Evolutionary conservation across 1,140 invertebrate species (phyloP).

Genomic region (Sycobia sp.): DNA sequence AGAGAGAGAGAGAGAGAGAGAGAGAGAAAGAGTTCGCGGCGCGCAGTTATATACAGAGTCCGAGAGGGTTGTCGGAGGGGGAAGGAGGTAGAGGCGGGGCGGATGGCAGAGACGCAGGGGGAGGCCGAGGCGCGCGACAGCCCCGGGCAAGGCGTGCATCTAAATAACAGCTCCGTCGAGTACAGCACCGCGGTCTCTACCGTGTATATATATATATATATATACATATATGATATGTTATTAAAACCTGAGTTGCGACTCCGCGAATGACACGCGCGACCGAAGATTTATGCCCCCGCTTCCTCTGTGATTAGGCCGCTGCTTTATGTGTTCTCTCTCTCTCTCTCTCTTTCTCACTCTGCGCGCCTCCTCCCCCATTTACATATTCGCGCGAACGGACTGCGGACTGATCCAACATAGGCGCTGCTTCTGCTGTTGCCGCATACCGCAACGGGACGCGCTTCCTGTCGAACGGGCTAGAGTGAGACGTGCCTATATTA

Average conservation of each 20-base stretch:
- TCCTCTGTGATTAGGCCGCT: slow-evolving; percentile 49
- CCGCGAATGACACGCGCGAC: slow-evolving; percentile 47
- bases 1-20: no score
- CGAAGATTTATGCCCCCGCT: slow-evolving; percentile 45
- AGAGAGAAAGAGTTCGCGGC: no score
- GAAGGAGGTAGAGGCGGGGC: neutral
- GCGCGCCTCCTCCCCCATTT: slow-evolving; percentile 2
- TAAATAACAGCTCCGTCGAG: slow-evolving; percentile 50
- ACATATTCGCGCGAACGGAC: slow-evolving; percentile 25
- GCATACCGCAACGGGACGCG: no score
- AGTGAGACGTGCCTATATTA: no score
- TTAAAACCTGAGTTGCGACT: slow-evolving; percentile 51
- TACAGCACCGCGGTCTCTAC: slow-evolving; percentile 26
- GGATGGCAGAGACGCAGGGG: no score
- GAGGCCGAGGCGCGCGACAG: neutral
- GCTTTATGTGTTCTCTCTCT: slow-evolving; percentile 11
- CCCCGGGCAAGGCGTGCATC: slow-evolving; percentile 28
- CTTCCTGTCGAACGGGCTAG: no score
- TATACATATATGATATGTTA: no score
- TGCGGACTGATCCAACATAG: neutral
- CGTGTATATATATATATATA: no score
- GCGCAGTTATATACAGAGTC: no score
- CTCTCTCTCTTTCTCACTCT: neutral
- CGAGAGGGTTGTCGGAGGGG: neutral
- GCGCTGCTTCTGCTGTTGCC: no score